Evolutionary conservation across 2,797 vertebrate genomes (phyloP), one percentile per base, ranked within the genome.

Genomic region (Sardinella longiceps): DNA sequence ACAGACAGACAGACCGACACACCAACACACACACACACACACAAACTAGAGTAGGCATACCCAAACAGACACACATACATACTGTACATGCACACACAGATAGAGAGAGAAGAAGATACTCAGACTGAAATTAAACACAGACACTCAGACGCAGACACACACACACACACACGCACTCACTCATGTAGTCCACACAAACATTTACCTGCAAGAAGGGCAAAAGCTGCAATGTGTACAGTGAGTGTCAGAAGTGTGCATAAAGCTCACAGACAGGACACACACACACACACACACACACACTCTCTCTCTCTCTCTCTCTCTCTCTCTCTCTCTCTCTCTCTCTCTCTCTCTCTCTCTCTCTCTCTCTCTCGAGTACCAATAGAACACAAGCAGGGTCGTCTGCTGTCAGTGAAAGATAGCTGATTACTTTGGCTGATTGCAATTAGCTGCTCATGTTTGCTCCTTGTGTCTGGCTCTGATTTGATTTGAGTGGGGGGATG

Each of bases 401-500:
- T 77, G 18, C 37, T 77, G 70, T 77, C 70, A 77, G 15, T 39
- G 33, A 77, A 18, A 20, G 70, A 77, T 77, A 77, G 28, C 70
- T 43, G 70, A 77, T 77, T 43, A 77, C 60, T 0, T 5, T 37
- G 30, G 12, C 33, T 70, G 66, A 70, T 70, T 70, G 66, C 66
- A 70, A 37, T 77, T 77, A 77, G 70, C 70, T 20, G 33, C 33
- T 39, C 15, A 37, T 30, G 37, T 20, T 39, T 15, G 70, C 37
- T 10, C 7, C 56, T 25, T 10, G 66, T 77, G 33, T 77, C 63
- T 70, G 63, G 77, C 23, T n/a, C 82, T 28, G 70, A 60, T 77
- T 45, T 23, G 23, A 89, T 87, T 84, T 77, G 60, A 83, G 82
- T 80, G 84, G 30, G 56, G 37, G 37, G 20, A 43, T 15, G 20